These are phyloP conservation scores for Myrmecobius fasciatus DNA, from an alignment of 2,113 vertebrate genomes.

Conservation along the genomic window DNA sequence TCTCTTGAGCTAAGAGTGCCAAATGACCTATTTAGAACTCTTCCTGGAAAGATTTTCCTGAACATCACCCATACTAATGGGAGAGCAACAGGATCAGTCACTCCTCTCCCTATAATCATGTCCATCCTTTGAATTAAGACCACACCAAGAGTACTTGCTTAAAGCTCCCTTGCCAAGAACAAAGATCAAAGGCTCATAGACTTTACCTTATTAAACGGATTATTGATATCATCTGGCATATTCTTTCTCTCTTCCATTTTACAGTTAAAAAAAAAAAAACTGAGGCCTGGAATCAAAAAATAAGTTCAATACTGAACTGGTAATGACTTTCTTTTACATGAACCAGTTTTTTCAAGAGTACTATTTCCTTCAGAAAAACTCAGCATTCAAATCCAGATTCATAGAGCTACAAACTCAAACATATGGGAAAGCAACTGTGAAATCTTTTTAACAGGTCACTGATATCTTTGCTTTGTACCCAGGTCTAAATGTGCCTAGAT, in stretches of 20 bases:
- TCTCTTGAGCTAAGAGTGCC: not conserved
- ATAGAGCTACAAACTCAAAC: not conserved
- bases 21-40: not conserved
- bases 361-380: not conserved
- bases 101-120: not conserved
- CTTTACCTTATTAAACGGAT: not conserved
- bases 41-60: not conserved
- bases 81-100: not conserved
- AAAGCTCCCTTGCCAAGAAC: not conserved
- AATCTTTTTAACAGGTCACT: not conserved
- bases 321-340: no score
- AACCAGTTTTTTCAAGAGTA: not conserved
- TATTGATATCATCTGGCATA: not conserved
- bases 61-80: not conserved
- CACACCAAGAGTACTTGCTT: not conserved
- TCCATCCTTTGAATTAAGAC: not conserved
- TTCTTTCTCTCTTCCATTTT: not conserved
- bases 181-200: not conserved
- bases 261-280: slow-evolving; percentile 24
- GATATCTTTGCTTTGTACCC: not conserved
- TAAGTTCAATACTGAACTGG: no score
- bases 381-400: not conserved
- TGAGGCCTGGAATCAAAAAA: not conserved
- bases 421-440: not conserved
- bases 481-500: not conserved